Evolutionary conservation across 2,113 vertebrate species (phyloP), one percentile per base, ranked within the genome.

Genomic region (Noctilio leporinus): DNA sequence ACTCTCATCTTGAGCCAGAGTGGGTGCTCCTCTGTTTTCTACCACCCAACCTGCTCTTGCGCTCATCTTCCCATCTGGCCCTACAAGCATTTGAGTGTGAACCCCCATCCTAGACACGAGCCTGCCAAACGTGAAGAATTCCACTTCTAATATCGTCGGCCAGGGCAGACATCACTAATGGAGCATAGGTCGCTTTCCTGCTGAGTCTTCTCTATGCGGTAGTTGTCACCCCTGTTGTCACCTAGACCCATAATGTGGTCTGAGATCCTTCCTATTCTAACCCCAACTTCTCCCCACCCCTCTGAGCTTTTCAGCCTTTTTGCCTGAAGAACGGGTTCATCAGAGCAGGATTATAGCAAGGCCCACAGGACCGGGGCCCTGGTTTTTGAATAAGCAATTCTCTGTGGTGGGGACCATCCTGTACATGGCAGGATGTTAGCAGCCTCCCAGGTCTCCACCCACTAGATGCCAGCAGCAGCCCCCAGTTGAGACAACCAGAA

Each of bases 131-230:
- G 8, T 20, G 28, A 73, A 26, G 1, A 24, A 35, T n/a, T 45
- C 19, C 53, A 2, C 0, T 19, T 28, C 19, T 75, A 15, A 16
- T 0, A 10, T 14, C 78, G 30, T 49, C 0, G 1, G 30, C 88
- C 14, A 2, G n/a, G 28, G 40, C 80, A 89, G 96, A 91, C 89
- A 80, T 93, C 83, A 43, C 83, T 53, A 59, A 53, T 11, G 70
- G 93, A 95, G 17, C 78, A 51, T 77, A 70, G 82, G 87, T 16
- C 72, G 84, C 64, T 9, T 43, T 57, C 84, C 85, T 45, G 59
- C 64, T 2, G 7, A 57, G 38, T 78, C 65, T 55, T 57, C 35
- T 86, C 57, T 8, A 26, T 3, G 5, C 11, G 47, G 47, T 47
- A 11, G 47, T 47, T 47, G 47, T 47, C 47, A 47, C 67, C 62